phyloP scores from a whole-genome alignment of 2,797 vertebrate species.

The Discoglossus pictus region DNA sequence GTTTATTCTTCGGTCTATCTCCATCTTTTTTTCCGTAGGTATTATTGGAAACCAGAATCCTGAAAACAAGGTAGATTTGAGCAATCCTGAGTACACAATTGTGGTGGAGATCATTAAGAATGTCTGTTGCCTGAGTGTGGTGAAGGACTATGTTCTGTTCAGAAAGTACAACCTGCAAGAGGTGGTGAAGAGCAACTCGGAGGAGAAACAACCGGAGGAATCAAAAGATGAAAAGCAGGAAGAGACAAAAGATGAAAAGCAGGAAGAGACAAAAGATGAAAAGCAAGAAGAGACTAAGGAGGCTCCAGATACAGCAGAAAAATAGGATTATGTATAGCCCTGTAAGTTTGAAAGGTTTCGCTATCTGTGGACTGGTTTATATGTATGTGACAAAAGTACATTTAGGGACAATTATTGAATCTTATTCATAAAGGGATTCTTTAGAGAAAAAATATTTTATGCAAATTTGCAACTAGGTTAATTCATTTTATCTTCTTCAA shows the following conservation, averaged over 20 bases:
- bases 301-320: not conserved
- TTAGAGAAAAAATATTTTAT: too few species aligned
- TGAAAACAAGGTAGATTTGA: constrained; percentile 92
- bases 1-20: constrained; percentile 27
- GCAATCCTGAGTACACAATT: constrained; percentile 86
- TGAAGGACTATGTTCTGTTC: constrained; percentile 86
- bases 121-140: constrained; percentile 91
- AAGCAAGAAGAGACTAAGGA: constrained; percentile 24
- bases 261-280: constrained; percentile 39
- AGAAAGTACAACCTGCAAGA: constrained; percentile 96
- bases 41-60: constrained; percentile 88
- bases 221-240: constrained; percentile 40
- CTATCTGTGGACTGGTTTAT: too few species aligned
- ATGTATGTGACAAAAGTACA: too few species aligned
- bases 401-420: too few species aligned
- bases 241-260: constrained; percentile 45
- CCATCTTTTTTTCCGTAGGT: constrained; percentile 64
- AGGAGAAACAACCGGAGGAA: constrained; percentile 40
- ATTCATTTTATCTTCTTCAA: too few species aligned
- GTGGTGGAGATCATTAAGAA: constrained; percentile 93
- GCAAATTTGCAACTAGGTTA: too few species aligned
- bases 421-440: too few species aligned
- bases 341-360: too few species aligned
- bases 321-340: not conserved
- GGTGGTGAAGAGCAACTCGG: constrained; percentile 76